Base-by-base conservation (phyloP, 2,888 invertebrate species). In the Eupithecia insigniata region DNA sequence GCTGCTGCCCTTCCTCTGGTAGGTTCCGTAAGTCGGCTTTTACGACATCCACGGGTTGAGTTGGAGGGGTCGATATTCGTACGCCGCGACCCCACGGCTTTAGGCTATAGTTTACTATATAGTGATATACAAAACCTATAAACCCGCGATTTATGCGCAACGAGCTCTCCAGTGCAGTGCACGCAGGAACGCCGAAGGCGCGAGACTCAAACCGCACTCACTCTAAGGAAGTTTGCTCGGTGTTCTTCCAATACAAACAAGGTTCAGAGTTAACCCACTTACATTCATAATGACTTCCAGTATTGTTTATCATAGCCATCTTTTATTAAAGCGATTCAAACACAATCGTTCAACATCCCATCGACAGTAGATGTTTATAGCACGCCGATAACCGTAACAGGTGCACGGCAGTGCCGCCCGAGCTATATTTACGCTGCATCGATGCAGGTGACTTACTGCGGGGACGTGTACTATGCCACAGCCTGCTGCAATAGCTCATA, bases 321-420 rank as follows among this genome's bases (percentile, higher is more conserved):
- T 26, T 55, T 55, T 14, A 55, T 55, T 12, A 55, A 5, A 22
- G 26, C 3, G 22, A 55, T 55, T 55, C 60, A 60, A 30, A 60
- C 5, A 18, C 30, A 60, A 58, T 67, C 71, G 70, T 67, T 60
- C 69, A 70, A 71, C 28, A 12, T 12, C 58, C 64, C 69, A 76
- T 61, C 61, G 74, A 65, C 71, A 75, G 77, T 72, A 70, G 73
- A 76, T 77, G 85, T 85, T 83, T 84, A 83, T 76, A 74, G 76
- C 76, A 84, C 89, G 89, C 90, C 89, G 89, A 90, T 90, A 88
- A 88, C 82, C 73, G 91, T 88, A 88, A 88, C 92, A 92, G 92
- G 92, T 92, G 92, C 85, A 84, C 77, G 82, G 81, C 89, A 92
- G 87, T 87, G 88, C 88, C 82, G 83, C 79, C 83, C 89, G 90